Conservation (phyloP, 2,113 vertebrate genomes). For the Podarcis raffonei region DNA sequence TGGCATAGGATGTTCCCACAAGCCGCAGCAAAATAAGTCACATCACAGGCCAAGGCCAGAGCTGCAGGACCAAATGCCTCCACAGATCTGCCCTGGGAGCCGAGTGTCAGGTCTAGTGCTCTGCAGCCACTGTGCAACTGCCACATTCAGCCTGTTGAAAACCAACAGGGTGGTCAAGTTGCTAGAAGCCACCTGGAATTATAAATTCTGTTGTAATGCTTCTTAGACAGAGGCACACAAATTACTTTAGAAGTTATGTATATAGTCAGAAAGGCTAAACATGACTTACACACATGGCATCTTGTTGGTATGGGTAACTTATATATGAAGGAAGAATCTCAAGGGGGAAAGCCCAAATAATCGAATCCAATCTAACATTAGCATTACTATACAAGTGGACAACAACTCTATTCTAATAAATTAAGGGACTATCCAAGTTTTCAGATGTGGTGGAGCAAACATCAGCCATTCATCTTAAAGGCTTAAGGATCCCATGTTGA, state of each 20-base stretch:
- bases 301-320: neutral
- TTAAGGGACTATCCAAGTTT: neutral
- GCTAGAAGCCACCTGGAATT: neutral
- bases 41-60: neutral
- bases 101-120: neutral
- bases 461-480: neutral
- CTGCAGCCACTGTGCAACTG: neutral
- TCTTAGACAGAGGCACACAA: neutral
- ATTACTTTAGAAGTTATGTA: neutral
- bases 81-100: neutral
- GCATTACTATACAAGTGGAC: neutral
- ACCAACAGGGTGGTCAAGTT: neutral
- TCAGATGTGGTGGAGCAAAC: neutral
- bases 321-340: neutral
- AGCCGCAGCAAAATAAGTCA: neutral
- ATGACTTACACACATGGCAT: neutral
- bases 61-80: neutral
- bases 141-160: neutral
- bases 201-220: neutral
- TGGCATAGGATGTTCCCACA: neutral
- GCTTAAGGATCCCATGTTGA: neutral
- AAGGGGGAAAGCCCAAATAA: neutral
- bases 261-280: neutral
- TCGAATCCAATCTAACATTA: neutral
- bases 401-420: neutral